A percentile compares a stretch with the other conserved stretches of the same genome.
Conservation (phyloP, 2,888 invertebrate species). For the Noctua janthe region DNA sequence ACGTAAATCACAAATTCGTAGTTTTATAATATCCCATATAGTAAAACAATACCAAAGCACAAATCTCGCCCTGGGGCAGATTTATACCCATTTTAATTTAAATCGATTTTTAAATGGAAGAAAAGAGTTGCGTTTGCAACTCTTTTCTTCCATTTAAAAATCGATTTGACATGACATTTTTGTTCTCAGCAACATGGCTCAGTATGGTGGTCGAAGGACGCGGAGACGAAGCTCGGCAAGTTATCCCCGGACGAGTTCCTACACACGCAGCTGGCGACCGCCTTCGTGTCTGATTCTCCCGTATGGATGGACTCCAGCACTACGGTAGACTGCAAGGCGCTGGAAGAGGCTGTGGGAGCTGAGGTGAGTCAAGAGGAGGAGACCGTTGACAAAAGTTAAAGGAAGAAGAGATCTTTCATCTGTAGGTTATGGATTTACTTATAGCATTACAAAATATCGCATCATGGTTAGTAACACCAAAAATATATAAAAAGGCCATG, state of each 20-base stretch:
- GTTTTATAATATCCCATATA: neutral
- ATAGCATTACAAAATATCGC: no score
- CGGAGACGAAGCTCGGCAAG: conserved; percentile 91
- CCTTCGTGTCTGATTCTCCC: conserved; percentile 96
- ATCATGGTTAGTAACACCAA: neutral
- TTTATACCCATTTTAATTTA: neutral
- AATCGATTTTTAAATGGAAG: neutral
- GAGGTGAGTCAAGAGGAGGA: conserved; percentile 86
- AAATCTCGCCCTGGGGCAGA: neutral
- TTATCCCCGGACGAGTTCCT: conserved; percentile 94
- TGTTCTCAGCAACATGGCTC: conserved; percentile 98
- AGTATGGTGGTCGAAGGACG: conserved; percentile 97
- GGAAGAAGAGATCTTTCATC: neutral
- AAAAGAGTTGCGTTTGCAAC: no score
- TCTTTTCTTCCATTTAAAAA: no score
- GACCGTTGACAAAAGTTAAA: neutral
- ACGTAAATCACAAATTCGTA: neutral
- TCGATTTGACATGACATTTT: no score
- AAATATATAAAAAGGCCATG: neutral
- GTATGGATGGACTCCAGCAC: conserved; percentile 99
- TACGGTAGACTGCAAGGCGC: conserved; percentile 92
- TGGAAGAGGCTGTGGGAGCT: conserved; percentile 95
- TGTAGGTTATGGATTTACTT: neutral
- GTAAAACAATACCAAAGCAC: neutral
- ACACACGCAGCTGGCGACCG: conserved; percentile 94